Percentiles rank a stretch among this genome's conserved stretches.
phyloP scores from a whole-genome alignment of 2,888 invertebrate species.

The Campaea margaritaria region DNA sequence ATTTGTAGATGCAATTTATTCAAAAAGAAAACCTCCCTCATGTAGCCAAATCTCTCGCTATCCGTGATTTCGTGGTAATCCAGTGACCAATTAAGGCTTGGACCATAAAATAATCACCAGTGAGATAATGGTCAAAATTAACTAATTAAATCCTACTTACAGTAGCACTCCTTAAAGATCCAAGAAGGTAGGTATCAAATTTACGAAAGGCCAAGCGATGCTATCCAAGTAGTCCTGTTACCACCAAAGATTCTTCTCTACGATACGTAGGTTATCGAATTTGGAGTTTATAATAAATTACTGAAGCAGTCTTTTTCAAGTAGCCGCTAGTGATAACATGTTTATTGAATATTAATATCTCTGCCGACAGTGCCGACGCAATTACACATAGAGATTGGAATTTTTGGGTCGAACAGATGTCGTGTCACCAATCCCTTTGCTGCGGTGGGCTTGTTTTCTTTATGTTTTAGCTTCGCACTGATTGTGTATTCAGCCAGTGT shows the following conservation, averaged over 20 bases:
- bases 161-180: too few relatives aligned
- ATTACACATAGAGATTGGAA: slow-evolving; percentile 63
- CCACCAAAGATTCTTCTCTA: slow-evolving; percentile 39
- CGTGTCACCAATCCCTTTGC: too few relatives aligned
- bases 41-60: too few relatives aligned
- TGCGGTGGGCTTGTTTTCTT: slow-evolving; percentile 9
- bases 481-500: neutral
- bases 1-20: too few relatives aligned
- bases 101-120: too few relatives aligned
- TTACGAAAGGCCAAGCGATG: slow-evolving; percentile 4
- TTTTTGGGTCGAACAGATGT: slow-evolving; percentile 19
- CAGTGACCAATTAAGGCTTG: too few relatives aligned
- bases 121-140: too few relatives aligned
- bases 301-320: slow-evolving; percentile 61
- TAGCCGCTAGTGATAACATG: slow-evolving; percentile 69
- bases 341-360: slow-evolving; percentile 79
- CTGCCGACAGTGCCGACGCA: slow-evolving; percentile 57
- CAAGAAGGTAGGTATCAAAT: too few relatives aligned
- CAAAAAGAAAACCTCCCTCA: too few relatives aligned
- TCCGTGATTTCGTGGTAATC: too few relatives aligned
- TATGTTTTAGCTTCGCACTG: slow-evolving; percentile 28
- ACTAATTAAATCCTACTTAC: too few relatives aligned
- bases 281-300: slow-evolving; percentile 66
- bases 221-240: slow-evolving; percentile 14
- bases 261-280: slow-evolving; percentile 66